Conservation (phyloP, 2,888 invertebrate genomes). For the Hylaea fasciaria region DNA sequence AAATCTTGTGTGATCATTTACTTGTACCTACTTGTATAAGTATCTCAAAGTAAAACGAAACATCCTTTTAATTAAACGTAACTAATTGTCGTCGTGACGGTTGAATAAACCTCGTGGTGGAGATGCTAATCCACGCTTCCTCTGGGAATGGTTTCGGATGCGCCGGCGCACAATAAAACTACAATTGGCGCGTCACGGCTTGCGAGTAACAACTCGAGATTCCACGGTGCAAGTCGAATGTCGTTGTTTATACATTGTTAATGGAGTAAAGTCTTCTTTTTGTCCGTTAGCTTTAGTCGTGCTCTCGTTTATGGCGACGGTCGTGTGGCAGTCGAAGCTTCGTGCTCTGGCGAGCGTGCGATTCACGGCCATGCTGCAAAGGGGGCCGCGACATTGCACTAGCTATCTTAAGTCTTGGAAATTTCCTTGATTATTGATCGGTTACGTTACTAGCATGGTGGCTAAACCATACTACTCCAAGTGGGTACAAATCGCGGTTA, state of each 20-base stretch:
- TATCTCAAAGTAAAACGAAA: conserved; percentile 22
- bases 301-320: conserved; percentile 53
- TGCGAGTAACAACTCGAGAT: conserved; percentile 40
- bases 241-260: conserved; percentile 51
- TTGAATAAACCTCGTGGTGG: conserved; percentile 52
- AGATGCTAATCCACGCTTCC: conserved; percentile 53
- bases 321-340: conserved; percentile 47
- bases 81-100: conserved; percentile 57
- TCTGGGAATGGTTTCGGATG: conserved; percentile 47
- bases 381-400: conserved; percentile 65
- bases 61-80: conserved; percentile 54
- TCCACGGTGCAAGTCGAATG: conserved; percentile 41
- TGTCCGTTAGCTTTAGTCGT: conserved; percentile 50
- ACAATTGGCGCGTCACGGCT: conserved; percentile 47
- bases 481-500: conserved; percentile 28
- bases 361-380: conserved; percentile 53
- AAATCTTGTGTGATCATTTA: background rate
- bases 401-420: conserved; percentile 12
- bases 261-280: conserved; percentile 55
- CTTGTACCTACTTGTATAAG: too few species aligned
- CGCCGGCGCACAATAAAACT: conserved; percentile 42
- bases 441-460: conserved; percentile 17
- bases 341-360: conserved; percentile 50
- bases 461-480: conserved; percentile 10
- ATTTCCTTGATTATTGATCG: conserved; percentile 59